A percentile compares a stretch with the other conserved stretches of the same genome.
Evolutionary conservation across 2,113 vertebrate genomes (phyloP).

Genomic region (Corvus hawaiiensis): DNA sequence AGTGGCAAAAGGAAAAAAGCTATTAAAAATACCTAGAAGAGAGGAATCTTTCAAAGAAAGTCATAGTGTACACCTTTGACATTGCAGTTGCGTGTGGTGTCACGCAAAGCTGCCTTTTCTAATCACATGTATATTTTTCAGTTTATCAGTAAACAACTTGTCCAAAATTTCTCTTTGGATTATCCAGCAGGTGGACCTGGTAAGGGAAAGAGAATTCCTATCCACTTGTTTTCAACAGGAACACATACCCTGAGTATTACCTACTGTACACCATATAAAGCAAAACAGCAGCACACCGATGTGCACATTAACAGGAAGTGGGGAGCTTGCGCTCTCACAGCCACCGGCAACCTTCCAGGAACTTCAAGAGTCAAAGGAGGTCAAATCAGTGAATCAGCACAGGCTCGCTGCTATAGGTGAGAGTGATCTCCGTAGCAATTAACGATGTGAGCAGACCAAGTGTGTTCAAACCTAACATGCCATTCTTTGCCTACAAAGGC

Average conservation of each 20-base stretch:
- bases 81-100: background rate
- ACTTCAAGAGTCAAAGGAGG: background rate
- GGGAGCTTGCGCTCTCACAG: background rate
- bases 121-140: background rate
- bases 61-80: background rate
- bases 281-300: background rate
- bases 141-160: background rate
- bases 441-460: background rate
- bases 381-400: background rate
- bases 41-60: background rate
- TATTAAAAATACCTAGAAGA: background rate
- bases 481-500: background rate
- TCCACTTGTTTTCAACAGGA: background rate
- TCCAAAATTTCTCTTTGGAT: background rate
- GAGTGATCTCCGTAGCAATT: background rate
- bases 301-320: background rate
- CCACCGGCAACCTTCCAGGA: slow-evolving; percentile 4
- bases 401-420: background rate
- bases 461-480: background rate
- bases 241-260: background rate
- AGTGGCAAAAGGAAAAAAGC: background rate
- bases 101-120: background rate
- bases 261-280: background rate
- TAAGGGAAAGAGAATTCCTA: background rate
- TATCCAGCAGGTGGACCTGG: background rate